Evolutionary conservation across 2,113 vertebrate genomes (phyloP), one percentile per base, ranked within the genome.

Genomic region (Poeciliopsis prolifica): DNA sequence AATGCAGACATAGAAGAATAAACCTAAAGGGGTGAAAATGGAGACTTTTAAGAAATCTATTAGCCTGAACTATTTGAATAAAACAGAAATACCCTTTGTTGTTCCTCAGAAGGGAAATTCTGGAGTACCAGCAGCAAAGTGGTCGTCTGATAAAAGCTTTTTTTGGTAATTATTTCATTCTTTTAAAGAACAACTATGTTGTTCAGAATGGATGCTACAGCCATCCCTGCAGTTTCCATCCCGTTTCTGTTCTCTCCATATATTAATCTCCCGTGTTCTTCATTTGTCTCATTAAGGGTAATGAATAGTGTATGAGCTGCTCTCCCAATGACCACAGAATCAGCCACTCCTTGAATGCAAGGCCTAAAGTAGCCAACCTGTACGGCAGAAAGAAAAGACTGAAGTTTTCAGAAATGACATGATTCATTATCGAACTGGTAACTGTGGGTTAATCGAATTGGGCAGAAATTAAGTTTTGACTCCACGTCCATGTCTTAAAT

Each of bases 251-350:
- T 31, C 37, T n/a, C 22, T 26, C 35, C 33, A 40, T 33, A 24
- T 40, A 19, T 58, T 58, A 58, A 5, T 61, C 5, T 29, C 26
- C 28, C 22, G n/a, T 13, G 37, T 37, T 62, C 40, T 31, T 61
- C 30, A 70, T 60, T 40, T 30, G 19, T 12, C 29, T 70, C 13
- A 26, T 51, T 58, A 40, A 22, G 17, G 19, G 7, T 61, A 11
- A 76, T 28, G 7, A 77, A 77, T n/a, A 40, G 22, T 37, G 14
- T 64, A 48, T 15, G 33, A 48, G 44, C 63, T 64, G n/a, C 70
- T 48, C 78, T 29, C 2, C 42, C 51, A 24, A 65, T 9, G 17
- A 28, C 60, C 7, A 26, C 54, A 67, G 54, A 67, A 70, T 73
- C 72, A 48, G 54, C 42, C 8, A 44, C 60, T 58, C 51, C 24